phyloP scores from a whole-genome alignment of 1,140 invertebrate genomes.

The Lordiphosa stackelbergi region DNA sequence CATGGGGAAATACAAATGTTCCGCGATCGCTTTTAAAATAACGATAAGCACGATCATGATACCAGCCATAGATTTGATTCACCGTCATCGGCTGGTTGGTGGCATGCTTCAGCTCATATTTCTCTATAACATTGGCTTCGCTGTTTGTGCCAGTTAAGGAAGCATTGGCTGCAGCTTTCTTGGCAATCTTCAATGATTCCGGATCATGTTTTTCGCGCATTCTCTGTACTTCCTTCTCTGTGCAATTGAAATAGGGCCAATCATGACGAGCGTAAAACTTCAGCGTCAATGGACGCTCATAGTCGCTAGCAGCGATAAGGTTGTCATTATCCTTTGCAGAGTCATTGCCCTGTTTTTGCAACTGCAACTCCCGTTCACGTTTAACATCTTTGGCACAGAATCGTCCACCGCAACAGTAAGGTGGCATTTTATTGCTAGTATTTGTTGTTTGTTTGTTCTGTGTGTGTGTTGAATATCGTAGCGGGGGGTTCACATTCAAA shows the following conservation, averaged over 20 bases:
- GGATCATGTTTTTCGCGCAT: conserved; percentile 43
- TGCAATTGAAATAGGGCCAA: conserved; percentile 54
- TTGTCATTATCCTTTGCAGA: neutral
- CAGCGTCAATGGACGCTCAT: conserved; percentile 36
- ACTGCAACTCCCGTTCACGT: neutral
- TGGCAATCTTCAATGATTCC: conserved; percentile 16
- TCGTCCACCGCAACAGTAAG: conserved; percentile 55
- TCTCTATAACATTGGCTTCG: neutral
- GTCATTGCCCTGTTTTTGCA: neutral
- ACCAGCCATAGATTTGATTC: conserved; percentile 63
- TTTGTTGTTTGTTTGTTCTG: neutral
- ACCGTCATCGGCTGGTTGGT: conserved; percentile 47
- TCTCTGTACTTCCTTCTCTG: conserved; percentile 16
- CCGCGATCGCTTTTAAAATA: conserved; percentile 49
- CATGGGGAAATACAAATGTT: conserved; percentile 54
- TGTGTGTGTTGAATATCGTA: too few species aligned
- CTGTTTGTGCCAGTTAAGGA: neutral
- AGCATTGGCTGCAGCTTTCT: neutral
- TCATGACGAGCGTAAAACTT: conserved; percentile 63
- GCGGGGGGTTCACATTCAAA: too few species aligned
- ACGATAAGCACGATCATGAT: conserved; percentile 44
- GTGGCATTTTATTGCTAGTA: conserved; percentile 28
- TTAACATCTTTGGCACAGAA: conserved; percentile 35
- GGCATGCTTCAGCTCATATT: conserved; percentile 39
- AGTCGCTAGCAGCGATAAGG: conserved; percentile 20